These are phyloP conservation scores for Cynoglossus semilaevis DNA, from an alignment of 2,113 vertebrate genomes.

Conservation along the genomic window DNA sequence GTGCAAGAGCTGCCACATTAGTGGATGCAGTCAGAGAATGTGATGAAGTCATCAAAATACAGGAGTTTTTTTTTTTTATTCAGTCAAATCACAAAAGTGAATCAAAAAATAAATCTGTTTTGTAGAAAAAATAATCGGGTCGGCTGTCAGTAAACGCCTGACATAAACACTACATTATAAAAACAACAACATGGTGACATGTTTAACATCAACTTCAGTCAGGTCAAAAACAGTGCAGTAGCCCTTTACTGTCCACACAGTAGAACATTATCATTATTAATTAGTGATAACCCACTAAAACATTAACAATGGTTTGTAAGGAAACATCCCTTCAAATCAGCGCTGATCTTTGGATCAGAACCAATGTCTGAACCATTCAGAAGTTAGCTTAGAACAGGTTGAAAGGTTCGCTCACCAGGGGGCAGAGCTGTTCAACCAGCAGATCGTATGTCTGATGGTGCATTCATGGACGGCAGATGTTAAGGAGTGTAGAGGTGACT, in stretches of 20 bases:
- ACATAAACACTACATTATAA: background rate
- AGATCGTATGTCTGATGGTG: background rate
- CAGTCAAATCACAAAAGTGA: conserved; percentile 11
- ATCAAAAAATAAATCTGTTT: conserved; percentile 33
- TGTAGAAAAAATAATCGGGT: conserved; percentile 24
- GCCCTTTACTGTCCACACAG: conserved; percentile 20
- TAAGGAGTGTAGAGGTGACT: background rate
- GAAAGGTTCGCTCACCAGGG: too few species aligned
- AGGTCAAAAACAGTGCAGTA: background rate
- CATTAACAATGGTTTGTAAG: background rate
- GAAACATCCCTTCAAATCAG: too few species aligned
- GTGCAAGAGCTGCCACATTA: conserved; percentile 29
- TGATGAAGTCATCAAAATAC: conserved; percentile 32
- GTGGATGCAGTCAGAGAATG: conserved; percentile 8
- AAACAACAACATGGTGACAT: background rate
- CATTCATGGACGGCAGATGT: background rate
- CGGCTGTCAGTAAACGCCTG: background rate
- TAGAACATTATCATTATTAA: conserved; percentile 6
- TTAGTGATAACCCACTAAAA: background rate
- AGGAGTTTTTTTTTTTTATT: conserved; percentile 15
- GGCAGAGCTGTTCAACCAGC: too few species aligned
- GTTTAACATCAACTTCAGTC: background rate
- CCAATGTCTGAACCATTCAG: too few species aligned
- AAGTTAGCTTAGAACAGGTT: too few species aligned
- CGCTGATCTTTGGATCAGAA: too few species aligned